These are phyloP conservation scores for Caenorhabditis imperialis DNA, from an alignment of 2,888 invertebrate species.

Conservation along the genomic window DNA sequence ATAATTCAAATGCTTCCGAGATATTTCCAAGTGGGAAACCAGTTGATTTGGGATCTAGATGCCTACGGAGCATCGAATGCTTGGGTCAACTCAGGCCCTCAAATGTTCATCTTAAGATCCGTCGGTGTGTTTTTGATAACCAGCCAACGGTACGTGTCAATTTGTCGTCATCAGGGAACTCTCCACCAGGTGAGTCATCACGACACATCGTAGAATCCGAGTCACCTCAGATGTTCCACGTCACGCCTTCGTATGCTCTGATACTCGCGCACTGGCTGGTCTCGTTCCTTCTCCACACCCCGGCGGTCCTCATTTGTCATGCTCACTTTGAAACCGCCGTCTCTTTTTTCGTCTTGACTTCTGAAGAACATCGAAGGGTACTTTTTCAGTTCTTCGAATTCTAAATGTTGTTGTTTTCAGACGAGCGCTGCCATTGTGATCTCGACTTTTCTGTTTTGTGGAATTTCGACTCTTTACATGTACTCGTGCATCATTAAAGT, in stretches of 20 bases:
- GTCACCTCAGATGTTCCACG: constrained; percentile 18
- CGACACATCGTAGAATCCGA: too few relatives aligned
- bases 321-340: constrained; percentile 34
- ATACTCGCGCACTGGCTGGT: constrained; percentile 30
- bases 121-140: constrained; percentile 32
- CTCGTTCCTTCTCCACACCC: constrained; percentile 19
- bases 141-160: constrained; percentile 23
- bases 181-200: constrained; percentile 24
- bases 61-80: constrained; percentile 17
- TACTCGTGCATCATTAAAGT: constrained; percentile 23
- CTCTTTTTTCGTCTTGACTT: constrained; percentile 36
- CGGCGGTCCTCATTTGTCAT: constrained; percentile 32
- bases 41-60: constrained; percentile 15
- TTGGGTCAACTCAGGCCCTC: constrained; percentile 33
- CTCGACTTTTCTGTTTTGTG: constrained; percentile 23
- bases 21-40: constrained; percentile 29
- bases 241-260: constrained; percentile 17
- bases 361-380: constrained; percentile 21
- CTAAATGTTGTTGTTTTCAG: too few relatives aligned
- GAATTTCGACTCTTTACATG: constrained; percentile 19
- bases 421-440: constrained; percentile 40
- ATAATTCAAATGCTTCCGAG: constrained; percentile 34
- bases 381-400: background rate
- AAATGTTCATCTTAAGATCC: constrained; percentile 34
- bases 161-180: constrained; percentile 21